Percentiles rank a stretch among this genome's conserved stretches.
Evolutionary conservation across 2,888 invertebrate genomes (phyloP).

Genomic region (Conomelus anceps): DNA sequence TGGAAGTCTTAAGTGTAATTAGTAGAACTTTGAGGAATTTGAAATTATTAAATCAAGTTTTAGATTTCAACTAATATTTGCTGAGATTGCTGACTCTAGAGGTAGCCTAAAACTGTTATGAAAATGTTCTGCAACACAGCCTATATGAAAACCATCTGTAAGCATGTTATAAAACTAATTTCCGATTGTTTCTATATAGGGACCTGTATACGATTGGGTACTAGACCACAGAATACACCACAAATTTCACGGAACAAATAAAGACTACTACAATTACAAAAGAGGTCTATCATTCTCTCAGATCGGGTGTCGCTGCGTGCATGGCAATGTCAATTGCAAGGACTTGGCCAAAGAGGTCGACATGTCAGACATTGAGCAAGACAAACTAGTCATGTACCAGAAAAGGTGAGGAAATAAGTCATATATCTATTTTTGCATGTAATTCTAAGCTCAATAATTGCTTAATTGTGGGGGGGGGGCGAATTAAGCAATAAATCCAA

Average conservation of each 20-base stretch:
- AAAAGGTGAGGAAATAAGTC: constrained; percentile 52
- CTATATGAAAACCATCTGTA: too few species aligned
- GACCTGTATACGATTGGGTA: constrained; percentile 79
- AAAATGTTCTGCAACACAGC: too few species aligned
- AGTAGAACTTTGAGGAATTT: too few species aligned
- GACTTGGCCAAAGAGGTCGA: constrained; percentile 60
- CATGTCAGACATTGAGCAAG: constrained; percentile 69
- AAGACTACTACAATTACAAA: constrained; percentile 72
- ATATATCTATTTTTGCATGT: not conserved
- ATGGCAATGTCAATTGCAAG: constrained; percentile 58
- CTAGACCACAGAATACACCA: constrained; percentile 77
- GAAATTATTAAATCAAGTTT: too few species aligned
- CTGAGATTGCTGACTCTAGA: too few species aligned
- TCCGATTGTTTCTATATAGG: constrained; percentile 46
- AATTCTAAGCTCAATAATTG: not conserved
- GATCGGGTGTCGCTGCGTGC: constrained; percentile 60
- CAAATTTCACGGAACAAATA: constrained; percentile 67
- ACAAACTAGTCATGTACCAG: constrained; percentile 75
- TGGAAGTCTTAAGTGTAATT: too few species aligned
- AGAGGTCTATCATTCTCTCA: constrained; percentile 79
- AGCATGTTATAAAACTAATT: too few species aligned
- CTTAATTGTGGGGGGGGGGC: not conserved
- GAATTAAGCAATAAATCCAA: not conserved
- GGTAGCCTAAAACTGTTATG: too few species aligned
- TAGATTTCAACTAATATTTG: too few species aligned